Evolutionary conservation across 2,888 invertebrate genomes (phyloP), one percentile per base, ranked within the genome.

Genomic region (Nephrocerus scutellatus): DNA sequence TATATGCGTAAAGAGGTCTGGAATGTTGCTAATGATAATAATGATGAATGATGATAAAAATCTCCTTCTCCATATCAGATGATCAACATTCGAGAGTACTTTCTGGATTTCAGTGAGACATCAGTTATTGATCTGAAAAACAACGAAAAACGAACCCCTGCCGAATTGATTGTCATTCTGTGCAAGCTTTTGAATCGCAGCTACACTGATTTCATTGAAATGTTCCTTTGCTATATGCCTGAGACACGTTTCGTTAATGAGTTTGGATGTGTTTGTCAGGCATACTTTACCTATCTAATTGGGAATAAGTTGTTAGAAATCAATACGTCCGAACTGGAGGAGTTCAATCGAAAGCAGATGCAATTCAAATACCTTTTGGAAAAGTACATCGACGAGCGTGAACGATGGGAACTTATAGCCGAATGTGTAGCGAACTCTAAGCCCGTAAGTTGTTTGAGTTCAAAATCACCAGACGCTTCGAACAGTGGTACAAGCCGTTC

Each of bases 391-490:
- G 54, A 50, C 12, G 59, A 62, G 38, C 54, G 62, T 2, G 62
- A 62, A 39, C 52, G 45, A 7, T 63, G 63, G 30, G 62, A 62
- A n/a, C n/a, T n/a, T n/a, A n/a, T n/a, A n/a, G n/a, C n/a, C n/a
- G n/a, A n/a, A n/a, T n/a, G n/a, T n/a, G n/a, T n/a, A n/a, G n/a
- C n/a, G n/a, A n/a, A n/a, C n/a, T n/a, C n/a, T n/a, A n/a, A n/a
- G n/a, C n/a, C n/a, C n/a, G n/a, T n/a, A n/a, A n/a, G n/a, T n/a
- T n/a, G n/a, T n/a, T n/a, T n/a, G n/a, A n/a, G n/a, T n/a, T n/a
- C n/a, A n/a, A n/a, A n/a, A n/a, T n/a, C n/a, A n/a, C n/a, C n/a
- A n/a, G n/a, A n/a, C n/a, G n/a, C n/a, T n/a, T n/a, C n/a, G n/a
- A n/a, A n/a, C n/a, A n/a, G n/a, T n/a, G n/a, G n/a, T n/a, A n/a